Evolutionary conservation across 2,888 invertebrate genomes (phyloP), one percentile per base, ranked within the genome.

Genomic region (Lepidocyrtoides sp.): DNA sequence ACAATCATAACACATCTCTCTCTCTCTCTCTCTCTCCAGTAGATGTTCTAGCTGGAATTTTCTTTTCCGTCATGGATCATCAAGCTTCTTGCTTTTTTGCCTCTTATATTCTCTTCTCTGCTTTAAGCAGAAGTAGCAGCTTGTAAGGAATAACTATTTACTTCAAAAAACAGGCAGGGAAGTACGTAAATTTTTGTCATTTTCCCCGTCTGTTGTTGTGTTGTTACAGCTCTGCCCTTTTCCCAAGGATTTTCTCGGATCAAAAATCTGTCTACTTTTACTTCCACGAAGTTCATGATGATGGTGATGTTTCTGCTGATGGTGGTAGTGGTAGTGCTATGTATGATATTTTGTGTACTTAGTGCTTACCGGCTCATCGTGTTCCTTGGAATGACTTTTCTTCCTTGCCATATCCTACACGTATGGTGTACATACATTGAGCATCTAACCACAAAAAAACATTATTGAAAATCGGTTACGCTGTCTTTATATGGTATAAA

Each of bases 181-280:
- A 84, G 29, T 79, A 81, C 81, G 81, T 91, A 82, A 82, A 87
- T 86, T 91, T 85, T 87, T 87, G 82, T 91, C 87, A 91, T 91
- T 87, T 75, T 77, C 84, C 51, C 54, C 66, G 77, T 77, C 63
- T 84, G 63, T 10, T 36, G 60, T 85, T 48, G 69, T 77, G 75
- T 72, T 51, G 32, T 54, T 84, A 51, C 51, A 32, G 54, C 44
- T 86, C 77, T 84, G 84, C 66, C 84, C 90, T 84, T 84, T 89
- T 84, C 82, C 66, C 84, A 57, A 90, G 84, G 84, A 90, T 84
- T 90, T 84, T 84, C 79, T 51, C 32, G 90, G 90, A 90, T 90
- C 90, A 90, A 90, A 90, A 90, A 77, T 48, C 86, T 72, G 79
- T 87, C 44, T 87, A 29, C 44, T 60, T 41, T 57, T 82, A 29